Conservation (phyloP, 2,888 invertebrate species). For the Clistopyga incitator region DNA sequence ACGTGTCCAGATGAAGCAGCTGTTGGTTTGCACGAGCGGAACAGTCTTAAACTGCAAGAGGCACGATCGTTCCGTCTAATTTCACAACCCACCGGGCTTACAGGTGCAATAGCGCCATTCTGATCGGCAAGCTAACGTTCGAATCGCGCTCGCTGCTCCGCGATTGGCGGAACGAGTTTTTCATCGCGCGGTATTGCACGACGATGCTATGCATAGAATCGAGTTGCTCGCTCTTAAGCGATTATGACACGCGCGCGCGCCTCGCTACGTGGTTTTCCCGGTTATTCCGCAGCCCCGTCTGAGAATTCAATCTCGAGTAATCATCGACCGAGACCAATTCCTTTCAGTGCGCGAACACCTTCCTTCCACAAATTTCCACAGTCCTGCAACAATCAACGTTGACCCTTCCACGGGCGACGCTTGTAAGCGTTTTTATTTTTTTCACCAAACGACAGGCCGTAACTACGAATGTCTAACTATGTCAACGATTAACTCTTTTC, state of each 20-base stretch:
- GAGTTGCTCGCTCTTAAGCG: conserved; percentile 29
- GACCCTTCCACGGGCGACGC: neutral
- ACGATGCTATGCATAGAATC: conserved; percentile 43
- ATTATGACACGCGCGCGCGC: conserved; percentile 53
- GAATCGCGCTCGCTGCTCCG: conserved; percentile 20
- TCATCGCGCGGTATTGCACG: conserved; percentile 54
- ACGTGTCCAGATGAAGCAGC: neutral
- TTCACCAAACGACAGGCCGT: neutral
- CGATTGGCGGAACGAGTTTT: conserved; percentile 43
- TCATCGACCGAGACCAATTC: conserved; percentile 51
- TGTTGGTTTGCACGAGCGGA: neutral
- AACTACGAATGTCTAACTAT: neutral
- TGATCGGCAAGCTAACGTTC: conserved; percentile 43
- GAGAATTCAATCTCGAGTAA: conserved; percentile 45
- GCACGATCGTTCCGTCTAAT: conserved; percentile 45
- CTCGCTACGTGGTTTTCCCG: conserved; percentile 45
- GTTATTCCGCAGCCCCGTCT: conserved; percentile 13
- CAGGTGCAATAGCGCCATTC: conserved; percentile 40
- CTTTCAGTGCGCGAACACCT: neutral
- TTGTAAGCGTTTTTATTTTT: neutral
- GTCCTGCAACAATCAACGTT: neutral
- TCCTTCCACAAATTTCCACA: conserved; percentile 12
- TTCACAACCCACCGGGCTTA: conserved; percentile 43
- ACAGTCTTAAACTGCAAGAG: neutral
- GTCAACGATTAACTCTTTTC: conserved; percentile 16